Percentiles rank a stretch among this genome's conserved stretches.
Evolutionary conservation across 2,888 invertebrate genomes (phyloP).

Genomic region (Hirtodrosophila confusa): DNA sequence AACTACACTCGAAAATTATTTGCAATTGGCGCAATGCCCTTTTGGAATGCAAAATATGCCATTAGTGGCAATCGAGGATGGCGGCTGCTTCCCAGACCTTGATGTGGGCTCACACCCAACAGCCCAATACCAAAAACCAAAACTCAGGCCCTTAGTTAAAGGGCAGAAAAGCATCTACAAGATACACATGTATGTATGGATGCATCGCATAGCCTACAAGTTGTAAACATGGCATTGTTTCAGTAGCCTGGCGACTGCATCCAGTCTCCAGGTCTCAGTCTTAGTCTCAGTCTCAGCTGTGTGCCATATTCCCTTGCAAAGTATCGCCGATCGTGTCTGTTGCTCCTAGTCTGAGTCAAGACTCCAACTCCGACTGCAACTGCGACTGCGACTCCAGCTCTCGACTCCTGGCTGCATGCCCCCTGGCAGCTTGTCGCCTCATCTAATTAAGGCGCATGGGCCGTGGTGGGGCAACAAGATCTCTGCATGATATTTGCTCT

Average conservation of each 20-base stretch:
- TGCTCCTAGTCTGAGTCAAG: constrained; percentile 34
- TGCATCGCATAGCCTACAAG: constrained; percentile 71
- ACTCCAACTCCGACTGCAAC: constrained; percentile 8
- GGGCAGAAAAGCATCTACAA: constrained; percentile 21
- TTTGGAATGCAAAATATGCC: constrained; percentile 79
- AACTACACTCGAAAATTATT: constrained; percentile 66
- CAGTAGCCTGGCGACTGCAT: constrained; percentile 13
- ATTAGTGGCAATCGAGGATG: constrained; percentile 66
- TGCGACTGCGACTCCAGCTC: constrained; percentile 9
- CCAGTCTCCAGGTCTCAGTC: constrained; percentile 2
- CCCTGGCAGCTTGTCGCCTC: constrained; percentile 70
- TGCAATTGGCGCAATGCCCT: constrained; percentile 76
- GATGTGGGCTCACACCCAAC: constrained; percentile 31
- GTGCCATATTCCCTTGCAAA: constrained; percentile 49
- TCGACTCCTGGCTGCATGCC: constrained; percentile 14
- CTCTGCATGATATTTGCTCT: constrained; percentile 74
- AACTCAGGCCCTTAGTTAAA: constrained; percentile 38
- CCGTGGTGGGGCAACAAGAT: constrained; percentile 66
- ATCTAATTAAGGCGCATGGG: constrained; percentile 75
- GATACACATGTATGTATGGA: constrained; percentile 31
- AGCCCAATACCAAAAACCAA: not conserved
- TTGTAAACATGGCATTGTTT: constrained; percentile 81
- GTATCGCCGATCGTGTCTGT: constrained; percentile 68
- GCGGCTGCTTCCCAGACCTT: constrained; percentile 44
- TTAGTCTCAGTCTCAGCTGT: constrained; percentile 7